These are phyloP conservation scores for Andrena cerasifolii DNA, from an alignment of 1,140 invertebrate genomes.

Conservation along the genomic window DNA sequence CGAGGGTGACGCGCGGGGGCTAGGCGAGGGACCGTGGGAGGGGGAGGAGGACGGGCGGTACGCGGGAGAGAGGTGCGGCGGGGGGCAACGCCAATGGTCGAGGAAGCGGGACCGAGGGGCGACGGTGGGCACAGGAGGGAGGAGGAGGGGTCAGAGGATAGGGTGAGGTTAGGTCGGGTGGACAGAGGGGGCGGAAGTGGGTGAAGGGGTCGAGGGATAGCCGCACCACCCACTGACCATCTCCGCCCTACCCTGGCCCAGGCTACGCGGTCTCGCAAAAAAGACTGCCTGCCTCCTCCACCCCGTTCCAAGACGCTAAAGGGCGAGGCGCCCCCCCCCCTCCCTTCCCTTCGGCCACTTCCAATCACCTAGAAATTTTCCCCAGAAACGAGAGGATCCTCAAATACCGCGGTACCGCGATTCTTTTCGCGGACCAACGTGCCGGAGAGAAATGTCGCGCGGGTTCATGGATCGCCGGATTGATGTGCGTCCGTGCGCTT, in stretches of 20 bases:
- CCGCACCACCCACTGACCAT: constrained; percentile 73
- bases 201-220: constrained; percentile 66
- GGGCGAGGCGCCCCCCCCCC: constrained; percentile 23
- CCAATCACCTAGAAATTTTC: constrained; percentile 32
- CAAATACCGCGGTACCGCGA: neutral
- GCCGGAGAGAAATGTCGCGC: constrained; percentile 17
- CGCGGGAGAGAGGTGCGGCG: constrained; percentile 7
- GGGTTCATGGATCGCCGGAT: constrained; percentile 10
- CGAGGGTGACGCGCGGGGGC: constrained; percentile 72
- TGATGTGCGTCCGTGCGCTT: constrained; percentile 1
- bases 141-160: constrained; percentile 31
- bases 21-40: constrained; percentile 36
- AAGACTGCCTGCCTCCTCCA: constrained; percentile 31
- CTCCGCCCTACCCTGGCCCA: constrained; percentile 57
- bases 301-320: constrained; percentile 44
- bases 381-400: neutral
- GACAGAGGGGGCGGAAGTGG: constrained; percentile 63
- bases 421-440: neutral
- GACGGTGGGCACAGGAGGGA: constrained; percentile 33
- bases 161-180: constrained; percentile 57
- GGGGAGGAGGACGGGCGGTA: no score
- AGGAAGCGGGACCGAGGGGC: constrained; percentile 49
- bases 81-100: constrained; percentile 49
- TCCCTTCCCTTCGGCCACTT: neutral
- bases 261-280: constrained; percentile 49